Percentiles rank a stretch among this genome's conserved stretches.
phyloP scores from a whole-genome alignment of 2,888 invertebrate species.

The Tenthredo amoena region DNA sequence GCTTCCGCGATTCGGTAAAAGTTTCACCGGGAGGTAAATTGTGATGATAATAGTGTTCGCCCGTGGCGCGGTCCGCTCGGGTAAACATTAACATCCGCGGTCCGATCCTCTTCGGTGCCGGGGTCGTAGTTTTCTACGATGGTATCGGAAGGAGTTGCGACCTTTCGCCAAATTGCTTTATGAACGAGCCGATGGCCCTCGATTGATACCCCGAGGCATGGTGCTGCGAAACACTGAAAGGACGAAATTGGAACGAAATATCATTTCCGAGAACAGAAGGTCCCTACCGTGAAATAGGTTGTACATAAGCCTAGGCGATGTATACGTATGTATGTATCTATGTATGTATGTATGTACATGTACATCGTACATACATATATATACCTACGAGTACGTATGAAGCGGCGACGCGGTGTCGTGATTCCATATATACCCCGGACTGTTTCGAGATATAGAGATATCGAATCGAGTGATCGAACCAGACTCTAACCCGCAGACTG shows the following conservation, averaged over 20 bases:
- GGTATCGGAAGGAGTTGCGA: constrained; percentile 21
- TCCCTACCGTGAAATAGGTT: constrained; percentile 50
- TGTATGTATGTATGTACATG: too few relatives aligned
- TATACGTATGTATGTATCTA: background rate
- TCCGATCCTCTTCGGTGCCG: background rate
- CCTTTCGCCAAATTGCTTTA: constrained; percentile 69
- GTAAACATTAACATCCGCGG: constrained; percentile 3
- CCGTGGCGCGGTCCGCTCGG: background rate
- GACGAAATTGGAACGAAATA: constrained; percentile 68
- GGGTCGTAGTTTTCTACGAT: constrained; percentile 2
- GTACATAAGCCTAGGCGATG: background rate
- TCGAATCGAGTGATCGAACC: background rate
- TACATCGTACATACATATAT: too few relatives aligned
- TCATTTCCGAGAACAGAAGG: constrained; percentile 64
- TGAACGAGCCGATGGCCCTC: constrained; percentile 68
- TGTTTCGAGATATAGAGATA: constrained; percentile 3
- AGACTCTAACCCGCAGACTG: background rate
- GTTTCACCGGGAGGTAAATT: background rate
- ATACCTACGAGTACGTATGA: background rate
- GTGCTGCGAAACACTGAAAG: constrained; percentile 60
- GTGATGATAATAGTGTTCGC: background rate
- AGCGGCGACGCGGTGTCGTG: background rate
- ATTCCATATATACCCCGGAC: background rate
- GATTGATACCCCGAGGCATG: constrained; percentile 68
- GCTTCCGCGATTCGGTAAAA: background rate